Base-by-base conservation (phyloP, 30 jellyfish, hydroid and myxozoan species). In the Chrysaora quinquecirrha region DNA sequence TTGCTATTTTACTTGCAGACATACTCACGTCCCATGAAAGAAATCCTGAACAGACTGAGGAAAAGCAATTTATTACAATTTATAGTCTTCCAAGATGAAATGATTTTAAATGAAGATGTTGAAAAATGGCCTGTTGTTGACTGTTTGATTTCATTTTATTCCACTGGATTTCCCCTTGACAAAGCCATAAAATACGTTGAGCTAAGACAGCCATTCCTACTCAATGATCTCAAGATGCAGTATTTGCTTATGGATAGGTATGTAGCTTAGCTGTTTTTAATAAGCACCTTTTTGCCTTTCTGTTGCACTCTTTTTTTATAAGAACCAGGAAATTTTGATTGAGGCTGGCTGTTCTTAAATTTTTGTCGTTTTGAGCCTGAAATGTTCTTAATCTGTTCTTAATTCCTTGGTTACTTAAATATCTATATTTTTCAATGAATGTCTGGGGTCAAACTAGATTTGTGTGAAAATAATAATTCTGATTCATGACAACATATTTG, bases 61-160 rank as follows among this genome's bases (percentile, higher is more conserved):
- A 74, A 95, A 30, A 82, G 90, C 50, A 50, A 62, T 38, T 72
- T 89, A 68, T 82, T 95, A 0, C 89, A 95, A 14, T 88, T 95
- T 89, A 93, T 77, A 80, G 95, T 95, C 10, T 88, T 95, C 73
- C 97, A 98, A 46, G 99, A 95, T 87, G 99, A 89, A 56, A 74
- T 86, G 63, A 83, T 86, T n/a, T 62, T 91, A 20, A 72, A 81
- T 50, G 98, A 89, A 76, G 99, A 96, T 60, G 96, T 95, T 30
- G 97, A 90, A 54, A 85, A 95, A 33, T 95, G 99, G 99, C 99
- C 99, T 0, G 84, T 95, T 46, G 99, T 95, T 38, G 98, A 90
- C 60, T 91, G 97, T 28, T 80, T 95, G 23, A 89, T 95, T 21
- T 95, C 98, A 14, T 95, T 95, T 58, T 95, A 95, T 71, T 89